A percentile compares a stretch with the other conserved stretches of the same genome.
Evolutionary conservation across 2,888 invertebrate genomes (phyloP).

Genomic region (Rhagonycha lutea): DNA sequence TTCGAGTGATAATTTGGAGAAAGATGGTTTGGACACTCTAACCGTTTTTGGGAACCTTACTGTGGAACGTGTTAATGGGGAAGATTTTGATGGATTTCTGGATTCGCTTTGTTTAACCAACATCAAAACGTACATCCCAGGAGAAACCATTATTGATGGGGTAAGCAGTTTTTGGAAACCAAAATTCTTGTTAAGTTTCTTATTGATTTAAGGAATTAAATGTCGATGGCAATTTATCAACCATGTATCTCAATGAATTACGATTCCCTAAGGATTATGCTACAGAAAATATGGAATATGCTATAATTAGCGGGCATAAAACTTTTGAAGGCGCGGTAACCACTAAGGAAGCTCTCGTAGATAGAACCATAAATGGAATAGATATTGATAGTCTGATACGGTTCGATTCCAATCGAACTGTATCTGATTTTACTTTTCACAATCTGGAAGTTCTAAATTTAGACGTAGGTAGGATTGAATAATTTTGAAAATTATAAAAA

Average conservation of each 20-base stretch:
- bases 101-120: slow-evolving; percentile 56
- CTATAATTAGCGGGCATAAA: slow-evolving; percentile 54
- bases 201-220: slow-evolving; percentile 53
- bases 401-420: slow-evolving; percentile 53
- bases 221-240: slow-evolving; percentile 45
- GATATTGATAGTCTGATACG: slow-evolving; percentile 57
- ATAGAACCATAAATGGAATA: slow-evolving; percentile 56
- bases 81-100: slow-evolving; percentile 55
- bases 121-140: slow-evolving; percentile 48
- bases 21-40: slow-evolving; percentile 26
- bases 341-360: slow-evolving; percentile 48
- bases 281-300: slow-evolving; percentile 46
- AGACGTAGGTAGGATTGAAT: slow-evolving; percentile 48
- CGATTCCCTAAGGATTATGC: slow-evolving; percentile 61
- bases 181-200: neutral
- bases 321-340: slow-evolving; percentile 53
- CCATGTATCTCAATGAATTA: slow-evolving; percentile 56
- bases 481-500: neutral
- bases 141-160: slow-evolving; percentile 54
- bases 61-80: slow-evolving; percentile 55
- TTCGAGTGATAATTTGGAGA: neutral
- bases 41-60: slow-evolving; percentile 46
- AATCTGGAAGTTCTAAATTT: slow-evolving; percentile 58
- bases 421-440: slow-evolving; percentile 57
- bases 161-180: slow-evolving; percentile 50